A percentile compares a stretch with the other conserved stretches of the same genome.
phyloP scores from a whole-genome alignment of 1,140 invertebrate species.

The Cydia splendana region DNA sequence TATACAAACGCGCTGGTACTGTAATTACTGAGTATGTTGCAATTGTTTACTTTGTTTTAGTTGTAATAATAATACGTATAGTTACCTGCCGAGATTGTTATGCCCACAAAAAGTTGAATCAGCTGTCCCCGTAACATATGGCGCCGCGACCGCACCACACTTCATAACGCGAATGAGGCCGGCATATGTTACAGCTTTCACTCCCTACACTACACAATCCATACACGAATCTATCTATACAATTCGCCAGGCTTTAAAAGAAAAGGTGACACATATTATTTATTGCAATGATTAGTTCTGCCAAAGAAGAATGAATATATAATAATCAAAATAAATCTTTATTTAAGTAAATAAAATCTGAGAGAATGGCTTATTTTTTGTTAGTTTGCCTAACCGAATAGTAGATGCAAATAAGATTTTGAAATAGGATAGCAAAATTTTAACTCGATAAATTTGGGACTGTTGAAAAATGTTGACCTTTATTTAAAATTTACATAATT shows the following conservation, averaged over 20 bases:
- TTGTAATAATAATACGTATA: constrained; percentile 19
- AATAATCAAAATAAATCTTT: neutral
- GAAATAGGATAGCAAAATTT: too few relatives aligned
- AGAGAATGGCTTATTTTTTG: neutral
- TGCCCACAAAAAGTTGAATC: constrained; percentile 52
- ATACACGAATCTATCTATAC: constrained; percentile 19
- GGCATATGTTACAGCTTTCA: constrained; percentile 77
- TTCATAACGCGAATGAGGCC: constrained; percentile 74
- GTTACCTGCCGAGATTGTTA: constrained; percentile 33
- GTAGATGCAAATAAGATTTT: too few relatives aligned
- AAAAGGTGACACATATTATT: constrained; percentile 24
- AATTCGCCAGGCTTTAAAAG: neutral
- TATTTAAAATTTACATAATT: too few relatives aligned
- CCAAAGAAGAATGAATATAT: constrained; percentile 19
- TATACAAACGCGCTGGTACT: neutral
- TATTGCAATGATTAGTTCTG: constrained; percentile 23
- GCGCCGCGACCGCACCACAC: constrained; percentile 70
- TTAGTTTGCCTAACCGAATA: neutral
- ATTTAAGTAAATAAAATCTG: constrained; percentile 8
- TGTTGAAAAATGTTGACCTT: too few relatives aligned
- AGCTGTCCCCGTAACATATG: constrained; percentile 73
- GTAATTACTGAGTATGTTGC: neutral
- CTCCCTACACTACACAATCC: constrained; percentile 72
- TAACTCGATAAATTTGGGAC: too few relatives aligned
- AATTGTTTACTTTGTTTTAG: constrained; percentile 17